phyloP scores from a whole-genome alignment of 2,797 vertebrate genomes.

The Spheniscus humboldti region DNA sequence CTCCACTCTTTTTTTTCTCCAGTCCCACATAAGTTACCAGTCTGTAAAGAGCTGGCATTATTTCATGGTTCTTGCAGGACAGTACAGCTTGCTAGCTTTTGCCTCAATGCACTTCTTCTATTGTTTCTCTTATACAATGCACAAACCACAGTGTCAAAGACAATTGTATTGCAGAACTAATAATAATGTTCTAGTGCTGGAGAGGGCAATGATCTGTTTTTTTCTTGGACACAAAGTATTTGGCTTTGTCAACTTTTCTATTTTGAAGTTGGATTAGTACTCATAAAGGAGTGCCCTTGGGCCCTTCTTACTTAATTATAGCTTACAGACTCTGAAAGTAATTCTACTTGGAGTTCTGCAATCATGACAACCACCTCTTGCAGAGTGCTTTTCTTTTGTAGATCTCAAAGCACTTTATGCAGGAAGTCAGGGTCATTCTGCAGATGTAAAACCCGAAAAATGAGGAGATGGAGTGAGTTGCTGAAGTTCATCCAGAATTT shows the following conservation, averaged over 20 bases:
- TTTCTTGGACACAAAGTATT: neutral
- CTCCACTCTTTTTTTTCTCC: neutral
- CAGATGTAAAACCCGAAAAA: neutral
- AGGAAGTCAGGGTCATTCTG: neutral
- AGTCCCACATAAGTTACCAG: neutral
- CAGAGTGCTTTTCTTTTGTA: neutral
- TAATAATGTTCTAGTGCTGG: neutral
- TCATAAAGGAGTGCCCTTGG: neutral
- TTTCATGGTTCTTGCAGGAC: neutral
- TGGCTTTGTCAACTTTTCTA: conserved; percentile 27
- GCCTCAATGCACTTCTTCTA: neutral
- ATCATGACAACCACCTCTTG: neutral
- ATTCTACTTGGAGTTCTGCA: neutral
- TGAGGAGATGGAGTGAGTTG: neutral
- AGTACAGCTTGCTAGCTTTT: neutral
- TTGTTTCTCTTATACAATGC: neutral
- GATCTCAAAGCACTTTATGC: neutral
- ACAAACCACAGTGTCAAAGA: neutral
- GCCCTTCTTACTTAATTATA: neutral
- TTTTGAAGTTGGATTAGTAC: conserved; percentile 18
- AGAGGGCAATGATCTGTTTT: neutral
- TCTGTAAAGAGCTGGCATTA: neutral
- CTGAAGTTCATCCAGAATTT: neutral
- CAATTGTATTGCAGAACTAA: neutral
- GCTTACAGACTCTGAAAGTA: neutral